Evolutionary conservation across 2,797 vertebrate species (phyloP).

Genomic region (Crypturellus tataupa): DNA sequence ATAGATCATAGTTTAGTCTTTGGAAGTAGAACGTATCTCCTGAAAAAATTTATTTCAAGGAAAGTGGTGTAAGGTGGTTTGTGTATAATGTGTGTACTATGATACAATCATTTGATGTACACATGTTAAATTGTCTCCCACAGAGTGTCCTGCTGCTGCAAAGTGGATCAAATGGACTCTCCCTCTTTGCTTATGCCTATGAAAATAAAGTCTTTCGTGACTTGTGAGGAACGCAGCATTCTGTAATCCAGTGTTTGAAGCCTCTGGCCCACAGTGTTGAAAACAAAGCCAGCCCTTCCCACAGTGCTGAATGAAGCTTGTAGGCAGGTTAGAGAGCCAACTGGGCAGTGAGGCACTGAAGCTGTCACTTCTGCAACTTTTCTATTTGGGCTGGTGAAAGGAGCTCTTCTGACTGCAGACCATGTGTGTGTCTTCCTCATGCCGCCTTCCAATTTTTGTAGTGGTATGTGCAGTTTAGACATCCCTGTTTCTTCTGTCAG

Average conservation of each 20-base stretch:
- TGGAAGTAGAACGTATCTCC: not conserved
- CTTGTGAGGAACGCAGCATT: not conserved
- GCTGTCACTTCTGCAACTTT: conserved; percentile 3
- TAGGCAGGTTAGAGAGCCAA: not conserved
- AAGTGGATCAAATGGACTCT: not conserved
- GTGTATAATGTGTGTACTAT: not conserved
- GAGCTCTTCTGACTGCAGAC: not conserved
- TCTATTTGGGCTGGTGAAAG: not conserved
- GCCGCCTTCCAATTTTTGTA: not conserved
- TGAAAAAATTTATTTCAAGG: not conserved
- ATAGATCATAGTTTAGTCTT: not conserved
- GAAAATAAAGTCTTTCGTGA: conserved; percentile 7
- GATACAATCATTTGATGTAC: not conserved
- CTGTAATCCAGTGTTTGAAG: not conserved
- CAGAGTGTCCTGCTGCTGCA: not conserved
- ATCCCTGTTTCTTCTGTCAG: not conserved
- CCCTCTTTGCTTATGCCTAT: not conserved
- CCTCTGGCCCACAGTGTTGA: not conserved
- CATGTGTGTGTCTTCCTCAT: not conserved
- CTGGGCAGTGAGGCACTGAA: not conserved
- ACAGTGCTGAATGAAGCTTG: not conserved
- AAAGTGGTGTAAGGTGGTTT: not conserved
- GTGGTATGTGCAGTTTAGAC: not conserved
- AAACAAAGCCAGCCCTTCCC: conserved; percentile 4
- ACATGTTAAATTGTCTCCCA: not conserved